A percentile compares a stretch with the other conserved stretches of the same genome.
Evolutionary conservation across 2,888 invertebrate species (phyloP).

Genomic region (Cepaea hortensis): DNA sequence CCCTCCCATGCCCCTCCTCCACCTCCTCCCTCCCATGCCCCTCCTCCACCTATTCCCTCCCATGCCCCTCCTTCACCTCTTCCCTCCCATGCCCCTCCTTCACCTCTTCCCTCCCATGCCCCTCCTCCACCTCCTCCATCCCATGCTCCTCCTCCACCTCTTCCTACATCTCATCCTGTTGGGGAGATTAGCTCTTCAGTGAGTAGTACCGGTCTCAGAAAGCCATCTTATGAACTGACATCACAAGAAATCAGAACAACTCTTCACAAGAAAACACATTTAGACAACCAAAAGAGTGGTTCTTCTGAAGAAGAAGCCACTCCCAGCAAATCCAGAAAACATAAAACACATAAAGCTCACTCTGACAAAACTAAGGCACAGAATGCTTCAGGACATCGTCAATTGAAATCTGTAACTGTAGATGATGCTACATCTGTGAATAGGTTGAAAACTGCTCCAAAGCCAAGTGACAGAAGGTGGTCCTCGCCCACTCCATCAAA

Average conservation of each 20-base stretch:
- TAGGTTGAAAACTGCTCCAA: not conserved
- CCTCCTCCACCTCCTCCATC: slow-evolving; percentile 25
- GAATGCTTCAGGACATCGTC: not conserved
- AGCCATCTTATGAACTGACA: not conserved
- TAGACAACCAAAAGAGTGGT: not conserved
- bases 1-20: not conserved
- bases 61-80: slow-evolving; percentile 31
- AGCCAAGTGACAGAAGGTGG: slow-evolving; percentile 25
- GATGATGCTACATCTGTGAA: not conserved
- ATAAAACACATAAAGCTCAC: not conserved
- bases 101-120: not conserved
- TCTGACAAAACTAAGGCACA: not conserved
- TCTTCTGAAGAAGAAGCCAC: not conserved
- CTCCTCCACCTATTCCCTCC: slow-evolving; percentile 3
- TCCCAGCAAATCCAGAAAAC: not conserved
- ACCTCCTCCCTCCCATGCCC: not conserved
- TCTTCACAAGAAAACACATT: not conserved
- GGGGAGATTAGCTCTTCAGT: not conserved
- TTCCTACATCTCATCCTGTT: not conserved
- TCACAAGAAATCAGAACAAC: slow-evolving; percentile 9
- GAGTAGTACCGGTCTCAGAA: not conserved
- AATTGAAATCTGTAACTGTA: slow-evolving; percentile 17
- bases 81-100: not conserved
- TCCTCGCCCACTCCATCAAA: slow-evolving; percentile 6
- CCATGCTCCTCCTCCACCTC: not conserved